Conservation (phyloP, 2,113 vertebrate species). For the Girardinichthys multiradiatus region DNA sequence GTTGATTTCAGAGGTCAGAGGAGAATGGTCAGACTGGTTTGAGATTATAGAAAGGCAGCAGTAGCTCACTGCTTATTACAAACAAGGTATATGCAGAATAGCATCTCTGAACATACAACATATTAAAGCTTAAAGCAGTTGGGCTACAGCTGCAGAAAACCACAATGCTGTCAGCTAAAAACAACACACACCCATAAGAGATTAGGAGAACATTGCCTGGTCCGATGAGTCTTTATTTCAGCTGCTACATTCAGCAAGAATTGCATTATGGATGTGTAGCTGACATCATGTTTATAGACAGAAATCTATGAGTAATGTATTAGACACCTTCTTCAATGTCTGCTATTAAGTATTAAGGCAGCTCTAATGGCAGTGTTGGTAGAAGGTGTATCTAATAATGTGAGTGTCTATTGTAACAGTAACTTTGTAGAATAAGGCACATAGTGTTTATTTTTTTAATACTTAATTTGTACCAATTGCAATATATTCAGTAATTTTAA, state of each 20-base stretch:
- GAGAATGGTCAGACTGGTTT: too few relatives aligned
- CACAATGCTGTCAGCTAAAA: neutral
- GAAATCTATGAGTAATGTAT: neutral
- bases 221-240: neutral
- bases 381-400: neutral
- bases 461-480: neutral
- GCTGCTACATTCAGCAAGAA: neutral
- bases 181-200: neutral
- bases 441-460: slow-evolving; percentile 14
- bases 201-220: neutral
- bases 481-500: neutral
- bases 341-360: neutral
- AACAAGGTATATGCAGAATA: too few relatives aligned
- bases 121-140: neutral
- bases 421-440: neutral
- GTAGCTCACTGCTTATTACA: too few relatives aligned
- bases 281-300: neutral
- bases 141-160: neutral
- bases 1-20: too few relatives aligned
- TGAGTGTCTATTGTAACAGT: neutral
- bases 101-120: neutral
- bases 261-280: neutral
- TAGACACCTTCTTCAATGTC: neutral
- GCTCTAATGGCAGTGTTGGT: neutral
- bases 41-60: too few relatives aligned